phyloP scores from a whole-genome alignment of 2,797 vertebrate genomes.

The Anas flavirostris region DNA sequence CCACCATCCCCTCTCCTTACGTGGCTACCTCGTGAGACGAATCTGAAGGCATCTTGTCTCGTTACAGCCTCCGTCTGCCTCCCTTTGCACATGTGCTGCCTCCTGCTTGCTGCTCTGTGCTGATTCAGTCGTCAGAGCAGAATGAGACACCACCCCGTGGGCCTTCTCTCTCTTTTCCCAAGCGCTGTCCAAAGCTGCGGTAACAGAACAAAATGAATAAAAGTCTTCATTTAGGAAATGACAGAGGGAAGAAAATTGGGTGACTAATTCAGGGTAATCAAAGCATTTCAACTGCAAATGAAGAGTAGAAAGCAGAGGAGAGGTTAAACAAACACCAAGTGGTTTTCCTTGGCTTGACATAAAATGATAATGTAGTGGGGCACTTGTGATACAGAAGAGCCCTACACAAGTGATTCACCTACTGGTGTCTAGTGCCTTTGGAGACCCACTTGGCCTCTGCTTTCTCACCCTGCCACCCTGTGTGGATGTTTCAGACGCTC shows the following conservation, averaged over 20 bases:
- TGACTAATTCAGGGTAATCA: background rate
- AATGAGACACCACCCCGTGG: background rate
- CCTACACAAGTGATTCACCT: background rate
- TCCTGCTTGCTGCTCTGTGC: background rate
- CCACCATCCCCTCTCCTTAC: background rate
- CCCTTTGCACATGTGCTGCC: background rate
- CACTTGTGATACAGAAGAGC: background rate
- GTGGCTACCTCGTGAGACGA: background rate
- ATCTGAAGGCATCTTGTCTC: background rate
- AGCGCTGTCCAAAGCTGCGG: background rate
- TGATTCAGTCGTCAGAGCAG: background rate
- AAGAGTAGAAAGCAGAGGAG: background rate
- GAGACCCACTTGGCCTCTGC: background rate
- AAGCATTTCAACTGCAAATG: background rate
- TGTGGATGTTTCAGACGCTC: background rate
- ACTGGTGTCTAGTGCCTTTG: background rate
- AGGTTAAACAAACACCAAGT: background rate
- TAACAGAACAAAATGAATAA: background rate
- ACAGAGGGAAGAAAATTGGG: background rate
- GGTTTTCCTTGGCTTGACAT: background rate
- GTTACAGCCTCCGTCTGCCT: accelerated
- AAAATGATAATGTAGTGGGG: background rate
- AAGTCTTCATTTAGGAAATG: background rate
- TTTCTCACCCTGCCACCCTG: background rate
- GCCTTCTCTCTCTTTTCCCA: background rate